phyloP scores from a whole-genome alignment of 1,140 invertebrate genomes.

The Formica exsecta region DNA sequence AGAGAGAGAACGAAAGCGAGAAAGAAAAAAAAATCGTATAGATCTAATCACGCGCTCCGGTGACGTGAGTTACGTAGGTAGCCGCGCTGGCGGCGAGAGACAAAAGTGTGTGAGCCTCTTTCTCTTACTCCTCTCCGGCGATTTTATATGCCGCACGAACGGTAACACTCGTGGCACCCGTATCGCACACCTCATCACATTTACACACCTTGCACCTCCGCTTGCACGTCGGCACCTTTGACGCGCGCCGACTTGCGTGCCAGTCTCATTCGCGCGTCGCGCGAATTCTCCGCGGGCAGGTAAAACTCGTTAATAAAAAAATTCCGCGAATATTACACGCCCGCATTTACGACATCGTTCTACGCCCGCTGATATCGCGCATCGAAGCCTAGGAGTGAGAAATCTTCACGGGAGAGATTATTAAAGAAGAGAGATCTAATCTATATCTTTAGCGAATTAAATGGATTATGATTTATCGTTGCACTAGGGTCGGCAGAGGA shows the following conservation, averaged over 20 bases:
- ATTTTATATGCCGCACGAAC: constrained; percentile 64
- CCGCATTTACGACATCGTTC: constrained; percentile 1
- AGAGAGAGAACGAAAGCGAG: no score
- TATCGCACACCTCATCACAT: constrained; percentile 75
- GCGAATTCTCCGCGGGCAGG: constrained; percentile 24
- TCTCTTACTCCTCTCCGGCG: constrained; percentile 54
- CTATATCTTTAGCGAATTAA: constrained; percentile 40
- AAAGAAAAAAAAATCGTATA: constrained; percentile 3
- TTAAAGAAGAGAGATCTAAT: constrained; percentile 43
- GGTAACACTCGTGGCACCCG: constrained; percentile 70
- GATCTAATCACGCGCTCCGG: constrained; percentile 40
- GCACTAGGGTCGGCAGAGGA: constrained; percentile 42
- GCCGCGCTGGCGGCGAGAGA: constrained; percentile 72
- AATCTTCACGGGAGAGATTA: background rate
- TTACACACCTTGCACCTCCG: constrained; percentile 76
- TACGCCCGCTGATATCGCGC: background rate
- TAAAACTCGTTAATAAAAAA: constrained; percentile 50
- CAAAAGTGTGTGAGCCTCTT: constrained; percentile 69
- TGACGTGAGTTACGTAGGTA: constrained; percentile 80
- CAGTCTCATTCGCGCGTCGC: constrained; percentile 16
- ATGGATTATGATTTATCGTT: constrained; percentile 44
- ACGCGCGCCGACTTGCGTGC: constrained; percentile 49
- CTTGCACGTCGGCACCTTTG: constrained; percentile 62
- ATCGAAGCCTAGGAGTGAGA: constrained; percentile 3
- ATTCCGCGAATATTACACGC: constrained; percentile 12